A percentile compares a stretch with the other conserved stretches of the same genome.
Evolutionary conservation across 2,113 vertebrate genomes (phyloP).

Genomic region (Salvelinus namaycush): DNA sequence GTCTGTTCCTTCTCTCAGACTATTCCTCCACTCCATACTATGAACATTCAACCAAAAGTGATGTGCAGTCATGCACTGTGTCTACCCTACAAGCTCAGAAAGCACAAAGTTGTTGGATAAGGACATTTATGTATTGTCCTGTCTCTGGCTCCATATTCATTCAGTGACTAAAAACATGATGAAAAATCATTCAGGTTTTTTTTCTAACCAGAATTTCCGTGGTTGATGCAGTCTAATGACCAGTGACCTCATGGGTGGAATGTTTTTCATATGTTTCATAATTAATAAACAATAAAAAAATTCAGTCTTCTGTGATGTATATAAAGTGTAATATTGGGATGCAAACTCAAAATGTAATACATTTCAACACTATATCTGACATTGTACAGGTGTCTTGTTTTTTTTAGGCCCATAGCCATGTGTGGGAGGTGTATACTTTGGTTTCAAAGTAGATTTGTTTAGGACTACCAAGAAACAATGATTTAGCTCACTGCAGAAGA

Average conservation of each 20-base stretch:
- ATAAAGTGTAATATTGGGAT: too few species aligned
- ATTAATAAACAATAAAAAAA: too few species aligned
- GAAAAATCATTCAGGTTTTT: constrained; percentile 16
- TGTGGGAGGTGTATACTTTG: too few species aligned
- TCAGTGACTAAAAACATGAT: neutral
- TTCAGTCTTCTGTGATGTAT: too few species aligned
- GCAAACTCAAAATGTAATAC: too few species aligned
- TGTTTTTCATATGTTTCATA: too few species aligned
- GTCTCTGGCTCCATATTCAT: neutral
- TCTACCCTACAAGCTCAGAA: constrained; percentile 50
- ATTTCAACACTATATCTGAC: too few species aligned
- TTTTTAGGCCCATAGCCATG: too few species aligned
- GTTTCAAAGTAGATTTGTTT: too few species aligned
- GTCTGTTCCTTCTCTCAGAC: constrained; percentile 12
- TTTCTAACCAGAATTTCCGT: constrained; percentile 7
- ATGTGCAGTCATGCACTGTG: constrained; percentile 28
- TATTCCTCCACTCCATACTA: constrained; percentile 35
- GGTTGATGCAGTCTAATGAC: neutral
- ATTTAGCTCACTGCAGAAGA: too few species aligned
- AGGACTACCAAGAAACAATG: too few species aligned
- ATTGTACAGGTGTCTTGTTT: too few species aligned
- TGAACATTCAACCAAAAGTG: constrained; percentile 56
- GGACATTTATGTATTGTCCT: constrained; percentile 19
- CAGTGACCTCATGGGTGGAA: neutral
- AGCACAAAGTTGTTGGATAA: constrained; percentile 17